phyloP scores from a whole-genome alignment of 2,797 vertebrate genomes.

The Kryptolebias ocellatus region DNA sequence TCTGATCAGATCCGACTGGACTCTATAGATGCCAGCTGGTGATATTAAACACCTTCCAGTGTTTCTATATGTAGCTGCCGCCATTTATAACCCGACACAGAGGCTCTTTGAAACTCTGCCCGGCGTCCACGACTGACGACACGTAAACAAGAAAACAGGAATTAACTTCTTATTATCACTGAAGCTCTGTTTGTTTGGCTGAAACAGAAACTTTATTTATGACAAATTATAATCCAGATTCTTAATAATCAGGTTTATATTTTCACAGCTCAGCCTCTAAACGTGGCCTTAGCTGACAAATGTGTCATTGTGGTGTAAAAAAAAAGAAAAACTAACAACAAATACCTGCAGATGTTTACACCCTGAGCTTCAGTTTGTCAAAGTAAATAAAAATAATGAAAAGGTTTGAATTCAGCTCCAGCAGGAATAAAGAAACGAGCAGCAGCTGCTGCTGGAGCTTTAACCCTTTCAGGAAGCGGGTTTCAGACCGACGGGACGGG shows the following conservation, averaged over 20 bases:
- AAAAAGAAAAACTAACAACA: neutral
- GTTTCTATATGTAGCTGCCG: no score
- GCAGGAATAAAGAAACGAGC: slow-evolving; percentile 25
- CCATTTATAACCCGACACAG: no score
- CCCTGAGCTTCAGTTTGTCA: neutral
- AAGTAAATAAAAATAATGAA: neutral
- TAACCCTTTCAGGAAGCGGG: slow-evolving; percentile 39
- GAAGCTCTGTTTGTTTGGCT: no score
- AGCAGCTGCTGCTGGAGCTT: slow-evolving; percentile 36
- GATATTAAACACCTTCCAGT: no score
- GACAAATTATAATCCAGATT: neutral
- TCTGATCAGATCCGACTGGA: no score
- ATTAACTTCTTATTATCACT: no score
- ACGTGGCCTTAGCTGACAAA: neutral
- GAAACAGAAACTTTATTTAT: no score
- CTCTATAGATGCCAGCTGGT: no score
- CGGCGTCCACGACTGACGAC: no score
- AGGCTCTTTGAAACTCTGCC: no score
- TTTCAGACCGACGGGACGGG: slow-evolving; percentile 58
- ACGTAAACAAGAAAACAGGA: no score
- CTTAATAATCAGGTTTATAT: neutral
- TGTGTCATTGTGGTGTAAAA: neutral
- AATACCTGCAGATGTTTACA: slow-evolving; percentile 1
- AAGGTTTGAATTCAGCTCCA: slow-evolving; percentile 8
- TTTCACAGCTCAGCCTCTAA: neutral